These are phyloP conservation scores for Kryphioiulus occultus DNA, from an alignment of 2,888 invertebrate genomes.

Conservation along the genomic window DNA sequence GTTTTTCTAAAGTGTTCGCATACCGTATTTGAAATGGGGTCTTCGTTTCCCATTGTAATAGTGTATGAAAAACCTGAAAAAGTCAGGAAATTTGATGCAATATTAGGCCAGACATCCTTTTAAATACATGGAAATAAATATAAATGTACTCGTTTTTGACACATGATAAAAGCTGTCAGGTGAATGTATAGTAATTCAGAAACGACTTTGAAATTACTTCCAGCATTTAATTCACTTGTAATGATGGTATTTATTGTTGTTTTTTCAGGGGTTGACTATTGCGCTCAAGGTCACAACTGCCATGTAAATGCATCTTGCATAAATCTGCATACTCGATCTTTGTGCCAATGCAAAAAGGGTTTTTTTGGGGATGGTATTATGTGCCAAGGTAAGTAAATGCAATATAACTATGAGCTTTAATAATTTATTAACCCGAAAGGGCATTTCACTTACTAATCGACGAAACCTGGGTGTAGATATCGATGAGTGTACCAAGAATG, in stretches of 20 bases:
- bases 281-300: slow-evolving; percentile 82
- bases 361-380: slow-evolving; percentile 81
- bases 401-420: background rate
- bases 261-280: slow-evolving; percentile 80
- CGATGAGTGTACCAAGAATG: slow-evolving; percentile 82
- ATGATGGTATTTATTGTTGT: slow-evolving; percentile 6
- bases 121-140: too few species aligned
- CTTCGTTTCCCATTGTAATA: too few species aligned
- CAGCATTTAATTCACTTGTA: too few species aligned
- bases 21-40: too few species aligned
- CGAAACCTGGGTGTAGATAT: slow-evolving; percentile 70
- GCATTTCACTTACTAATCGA: slow-evolving; percentile 56
- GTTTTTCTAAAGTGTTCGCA: too few species aligned
- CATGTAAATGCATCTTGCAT: slow-evolving; percentile 90
- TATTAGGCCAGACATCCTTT: too few species aligned
- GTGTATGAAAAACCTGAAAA: too few species aligned
- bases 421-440: background rate
- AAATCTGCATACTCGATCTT: slow-evolving; percentile 88
- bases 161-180: too few species aligned
- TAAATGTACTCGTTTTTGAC: too few species aligned
- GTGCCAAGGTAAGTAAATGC: slow-evolving; percentile 61
- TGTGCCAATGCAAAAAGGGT: slow-evolving; percentile 89
- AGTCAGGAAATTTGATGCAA: too few species aligned
- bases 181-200: too few species aligned
- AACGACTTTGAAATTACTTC: too few species aligned